Evolutionary conservation across 2,888 invertebrate species (phyloP).

Genomic region (Mesoligia furuncula): DNA sequence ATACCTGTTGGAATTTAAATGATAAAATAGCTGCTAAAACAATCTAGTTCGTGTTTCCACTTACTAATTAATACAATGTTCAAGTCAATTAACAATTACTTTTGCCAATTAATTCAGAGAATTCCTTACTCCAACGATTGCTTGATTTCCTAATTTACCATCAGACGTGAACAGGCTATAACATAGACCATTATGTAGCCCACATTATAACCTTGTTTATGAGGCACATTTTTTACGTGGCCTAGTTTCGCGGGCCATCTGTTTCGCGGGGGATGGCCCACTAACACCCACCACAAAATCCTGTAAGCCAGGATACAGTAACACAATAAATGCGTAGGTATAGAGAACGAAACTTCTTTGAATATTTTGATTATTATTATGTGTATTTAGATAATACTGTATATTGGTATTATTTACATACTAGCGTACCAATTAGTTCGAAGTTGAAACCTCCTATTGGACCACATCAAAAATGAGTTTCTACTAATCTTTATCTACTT

Average conservation of each 20-base stretch:
- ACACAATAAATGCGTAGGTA: conserved; percentile 38
- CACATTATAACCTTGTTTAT: conserved; percentile 58
- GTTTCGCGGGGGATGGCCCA: conserved; percentile 37
- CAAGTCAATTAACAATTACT: conserved; percentile 23
- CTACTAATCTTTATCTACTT: not conserved
- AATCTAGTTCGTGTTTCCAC: not conserved
- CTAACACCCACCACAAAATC: conserved; percentile 48
- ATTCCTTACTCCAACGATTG: not conserved
- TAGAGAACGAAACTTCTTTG: not conserved
- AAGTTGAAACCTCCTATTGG: too few species aligned
- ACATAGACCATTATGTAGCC: conserved; percentile 44
- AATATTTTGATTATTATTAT: not conserved
- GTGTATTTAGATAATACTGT: not conserved
- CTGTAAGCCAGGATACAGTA: conserved; percentile 43
- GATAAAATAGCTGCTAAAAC: not conserved
- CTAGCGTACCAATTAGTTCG: too few species aligned
- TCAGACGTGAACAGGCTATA: conserved; percentile 25
- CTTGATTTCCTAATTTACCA: conserved; percentile 33
- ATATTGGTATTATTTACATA: not conserved
- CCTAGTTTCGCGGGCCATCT: conserved; percentile 54
- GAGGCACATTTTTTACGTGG: conserved; percentile 48
- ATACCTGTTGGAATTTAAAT: not conserved
- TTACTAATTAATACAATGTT: conserved; percentile 20
- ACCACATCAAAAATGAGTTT: not conserved
- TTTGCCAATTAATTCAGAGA: conserved; percentile 13